Evolutionary conservation across 2,113 vertebrate species (phyloP).

Genomic region (Mola mola): DNA sequence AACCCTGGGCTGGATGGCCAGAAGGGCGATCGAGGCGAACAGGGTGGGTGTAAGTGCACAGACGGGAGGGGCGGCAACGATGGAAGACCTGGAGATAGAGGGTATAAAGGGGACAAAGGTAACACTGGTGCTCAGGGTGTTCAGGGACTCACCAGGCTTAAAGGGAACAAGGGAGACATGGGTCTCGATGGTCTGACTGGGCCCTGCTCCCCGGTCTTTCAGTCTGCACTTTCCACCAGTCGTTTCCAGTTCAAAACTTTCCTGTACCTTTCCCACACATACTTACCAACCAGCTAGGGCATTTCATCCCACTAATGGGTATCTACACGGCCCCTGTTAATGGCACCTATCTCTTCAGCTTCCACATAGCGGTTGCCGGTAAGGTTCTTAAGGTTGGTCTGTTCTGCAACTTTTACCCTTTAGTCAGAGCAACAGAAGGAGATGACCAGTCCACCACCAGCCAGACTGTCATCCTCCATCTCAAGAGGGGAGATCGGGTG

Average conservation of each 20-base stretch:
- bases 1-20: constrained; percentile 53
- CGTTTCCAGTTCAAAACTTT: constrained; percentile 21
- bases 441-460: constrained; percentile 36
- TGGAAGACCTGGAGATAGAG: constrained; percentile 56
- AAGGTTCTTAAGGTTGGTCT: constrained; percentile 69
- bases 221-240: constrained; percentile 69
- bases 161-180: constrained; percentile 61
- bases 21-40: constrained; percentile 72
- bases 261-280: constrained; percentile 68
- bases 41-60: constrained; percentile 71
- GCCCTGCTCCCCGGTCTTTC: constrained; percentile 70
- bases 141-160: constrained; percentile 54
- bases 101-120: constrained; percentile 66
- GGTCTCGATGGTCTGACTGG: constrained; percentile 70
- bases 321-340: constrained; percentile 74
- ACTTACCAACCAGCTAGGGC: constrained; percentile 53
- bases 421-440: constrained; percentile 53
- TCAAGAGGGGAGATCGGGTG: constrained; percentile 53
- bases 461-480: constrained; percentile 66
- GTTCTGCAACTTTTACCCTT: constrained; percentile 59
- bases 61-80: constrained; percentile 64
- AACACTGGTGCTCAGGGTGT: constrained; percentile 47
- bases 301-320: constrained; percentile 39
- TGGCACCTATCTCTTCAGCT: constrained; percentile 79
- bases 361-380: constrained; percentile 32